phyloP scores from a whole-genome alignment of 2,113 vertebrate genomes.

The Hemibagrus wyckioides region DNA sequence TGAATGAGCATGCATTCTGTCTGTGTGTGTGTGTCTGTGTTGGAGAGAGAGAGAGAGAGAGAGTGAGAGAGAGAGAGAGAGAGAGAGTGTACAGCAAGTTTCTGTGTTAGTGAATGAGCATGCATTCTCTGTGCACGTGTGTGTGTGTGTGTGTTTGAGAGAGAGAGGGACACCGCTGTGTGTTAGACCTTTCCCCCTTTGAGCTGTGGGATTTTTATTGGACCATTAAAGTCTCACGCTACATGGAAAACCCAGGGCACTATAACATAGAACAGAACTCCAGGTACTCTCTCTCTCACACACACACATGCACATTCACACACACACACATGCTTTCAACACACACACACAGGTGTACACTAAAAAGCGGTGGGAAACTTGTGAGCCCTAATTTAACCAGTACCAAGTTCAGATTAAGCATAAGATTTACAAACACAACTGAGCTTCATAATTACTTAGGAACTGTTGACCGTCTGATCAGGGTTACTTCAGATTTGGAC shows the following conservation, averaged over 20 bases:
- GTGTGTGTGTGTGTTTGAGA: neutral
- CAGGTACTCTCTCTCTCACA: no score
- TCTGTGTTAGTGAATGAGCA: neutral
- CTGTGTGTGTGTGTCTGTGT: neutral
- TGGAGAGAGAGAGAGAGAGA: neutral
- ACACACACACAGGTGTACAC: neutral
- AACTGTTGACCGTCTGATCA: neutral
- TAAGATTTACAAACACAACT: neutral
- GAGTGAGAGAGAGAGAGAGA: neutral
- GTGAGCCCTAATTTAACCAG: neutral
- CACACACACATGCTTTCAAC: neutral
- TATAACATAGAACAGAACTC: slow-evolving; percentile 22
- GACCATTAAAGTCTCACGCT: slow-evolving; percentile 39
- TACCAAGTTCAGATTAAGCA: neutral
- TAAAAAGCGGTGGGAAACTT: neutral
- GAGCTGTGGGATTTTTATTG: slow-evolving; percentile 40
- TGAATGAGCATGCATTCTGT: neutral
- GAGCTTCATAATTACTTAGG: neutral
- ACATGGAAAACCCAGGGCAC: slow-evolving; percentile 30
- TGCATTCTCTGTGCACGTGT: neutral
- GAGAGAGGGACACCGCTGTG: neutral
- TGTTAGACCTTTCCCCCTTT: slow-evolving; percentile 15
- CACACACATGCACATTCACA: no score
- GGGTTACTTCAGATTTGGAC: neutral
- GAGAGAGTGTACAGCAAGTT: neutral